Conservation (phyloP, 2,888 invertebrate genomes). For the Bombylius discolor region DNA sequence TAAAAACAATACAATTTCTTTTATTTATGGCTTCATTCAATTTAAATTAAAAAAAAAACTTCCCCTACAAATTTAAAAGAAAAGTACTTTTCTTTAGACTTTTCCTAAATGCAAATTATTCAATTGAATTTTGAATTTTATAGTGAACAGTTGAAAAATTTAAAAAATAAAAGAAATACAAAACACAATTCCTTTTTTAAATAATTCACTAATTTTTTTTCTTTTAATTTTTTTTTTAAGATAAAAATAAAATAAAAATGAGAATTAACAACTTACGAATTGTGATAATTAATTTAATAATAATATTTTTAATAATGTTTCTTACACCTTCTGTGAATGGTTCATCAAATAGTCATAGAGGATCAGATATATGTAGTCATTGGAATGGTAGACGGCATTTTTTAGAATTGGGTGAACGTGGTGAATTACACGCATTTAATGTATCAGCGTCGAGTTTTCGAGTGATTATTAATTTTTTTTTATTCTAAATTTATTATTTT, state of each 20-base stretch:
- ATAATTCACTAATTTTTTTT: no score
- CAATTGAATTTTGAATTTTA: neutral
- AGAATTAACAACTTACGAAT: no score
- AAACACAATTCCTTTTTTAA: no score
- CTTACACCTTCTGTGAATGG: neutral
- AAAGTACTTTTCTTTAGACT: no score
- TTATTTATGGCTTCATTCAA: no score
- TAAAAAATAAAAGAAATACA: no score
- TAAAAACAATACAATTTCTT: no score
- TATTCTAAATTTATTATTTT: neutral
- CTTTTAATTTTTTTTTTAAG: no score
- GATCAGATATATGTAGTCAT: slow-evolving; percentile 34
- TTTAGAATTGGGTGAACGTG: slow-evolving; percentile 35
- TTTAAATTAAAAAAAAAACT: no score
- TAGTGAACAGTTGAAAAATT: neutral
- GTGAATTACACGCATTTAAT: slow-evolving; percentile 33
- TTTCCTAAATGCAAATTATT: neutral
- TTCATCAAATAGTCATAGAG: slow-evolving; percentile 18
- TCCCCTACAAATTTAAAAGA: no score
- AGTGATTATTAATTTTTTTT: slow-evolving; percentile 19
- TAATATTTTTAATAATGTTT: neutral
- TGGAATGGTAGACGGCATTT: slow-evolving; percentile 37
- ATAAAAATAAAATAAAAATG: no score
- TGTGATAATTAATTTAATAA: no score
- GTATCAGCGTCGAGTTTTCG: slow-evolving; percentile 32